Conservation (phyloP, 92 coral and sea anemone genomes). For the Zoanthus sansibaricus region DNA sequence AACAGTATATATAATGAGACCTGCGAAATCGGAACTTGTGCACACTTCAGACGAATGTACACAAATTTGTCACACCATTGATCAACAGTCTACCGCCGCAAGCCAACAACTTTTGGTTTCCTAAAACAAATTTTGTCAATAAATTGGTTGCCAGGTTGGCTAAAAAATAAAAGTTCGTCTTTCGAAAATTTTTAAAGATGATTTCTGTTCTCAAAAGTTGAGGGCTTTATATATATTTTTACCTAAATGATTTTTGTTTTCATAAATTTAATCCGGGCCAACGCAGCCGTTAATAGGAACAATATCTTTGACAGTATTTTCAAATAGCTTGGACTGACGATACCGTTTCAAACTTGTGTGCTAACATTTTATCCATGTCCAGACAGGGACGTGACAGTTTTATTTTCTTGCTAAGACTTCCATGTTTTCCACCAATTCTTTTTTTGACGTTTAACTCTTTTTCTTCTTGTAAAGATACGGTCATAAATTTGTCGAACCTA, state of each 20-base stretch:
- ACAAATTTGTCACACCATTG: slow-evolving; percentile 29
- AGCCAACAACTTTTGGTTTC: slow-evolving; percentile 4
- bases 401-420: slow-evolving; percentile 25
- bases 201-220: slow-evolving; percentile 8
- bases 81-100: slow-evolving; percentile 9
- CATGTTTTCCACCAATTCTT: slow-evolving; percentile 14
- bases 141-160: not conserved
- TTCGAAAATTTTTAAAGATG: not conserved
- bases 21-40: slow-evolving; percentile 12
- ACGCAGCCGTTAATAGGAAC: not conserved
- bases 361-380: slow-evolving; percentile 49
- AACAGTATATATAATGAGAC: too few species aligned
- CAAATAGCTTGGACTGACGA: slow-evolving; percentile 23
- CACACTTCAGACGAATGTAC: slow-evolving; percentile 35
- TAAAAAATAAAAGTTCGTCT: not conserved
- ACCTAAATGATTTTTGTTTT: not conserved
- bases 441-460: slow-evolving; percentile 28
- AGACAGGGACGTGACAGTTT: slow-evolving; percentile 35
- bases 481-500: slow-evolving; percentile 20
- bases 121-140: not conserved
- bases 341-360: slow-evolving; percentile 30
- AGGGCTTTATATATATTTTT: not conserved
- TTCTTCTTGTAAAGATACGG: slow-evolving; percentile 34
- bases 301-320: slow-evolving; percentile 16
- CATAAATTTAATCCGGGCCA: slow-evolving; percentile 7